phyloP scores from a whole-genome alignment of 2,797 vertebrate genomes.

The Antennarius maculatus region DNA sequence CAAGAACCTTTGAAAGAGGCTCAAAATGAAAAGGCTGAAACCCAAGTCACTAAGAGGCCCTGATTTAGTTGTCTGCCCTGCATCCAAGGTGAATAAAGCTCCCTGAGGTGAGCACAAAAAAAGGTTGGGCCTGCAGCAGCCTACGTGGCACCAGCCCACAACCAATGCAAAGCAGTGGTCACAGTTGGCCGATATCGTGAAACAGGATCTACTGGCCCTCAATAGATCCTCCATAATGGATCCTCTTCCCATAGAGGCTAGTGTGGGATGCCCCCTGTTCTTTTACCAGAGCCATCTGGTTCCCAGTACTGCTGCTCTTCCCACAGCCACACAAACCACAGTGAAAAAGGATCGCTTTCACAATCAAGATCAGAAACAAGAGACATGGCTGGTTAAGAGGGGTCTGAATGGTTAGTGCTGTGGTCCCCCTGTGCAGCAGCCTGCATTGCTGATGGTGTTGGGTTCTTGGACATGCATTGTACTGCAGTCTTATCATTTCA shows the following conservation, averaged over 20 bases:
- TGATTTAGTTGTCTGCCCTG: slow-evolving; percentile 70
- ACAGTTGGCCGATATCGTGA: slow-evolving; percentile 76
- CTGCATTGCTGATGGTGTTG: slow-evolving; percentile 62
- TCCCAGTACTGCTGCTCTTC: slow-evolving; percentile 68
- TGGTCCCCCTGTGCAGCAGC: slow-evolving; percentile 55
- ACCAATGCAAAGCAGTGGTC: slow-evolving; percentile 62
- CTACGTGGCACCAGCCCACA: slow-evolving; percentile 57
- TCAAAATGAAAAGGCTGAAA: slow-evolving; percentile 73
- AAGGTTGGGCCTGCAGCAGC: slow-evolving; percentile 44
- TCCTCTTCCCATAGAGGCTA: slow-evolving; percentile 66
- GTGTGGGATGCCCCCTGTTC: slow-evolving; percentile 70
- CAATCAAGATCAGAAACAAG: slow-evolving; percentile 68
- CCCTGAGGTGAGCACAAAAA: slow-evolving; percentile 70
- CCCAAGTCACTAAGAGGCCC: slow-evolving; percentile 69
- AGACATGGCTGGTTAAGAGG: slow-evolving; percentile 64
- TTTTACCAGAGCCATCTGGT: slow-evolving; percentile 75
- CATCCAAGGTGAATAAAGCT: slow-evolving; percentile 70
- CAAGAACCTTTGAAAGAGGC: slow-evolving; percentile 60
- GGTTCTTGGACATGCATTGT: slow-evolving; percentile 47
- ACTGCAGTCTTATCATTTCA: slow-evolving; percentile 41
- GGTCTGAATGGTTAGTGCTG: slow-evolving; percentile 55
- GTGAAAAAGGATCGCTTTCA: slow-evolving; percentile 75
- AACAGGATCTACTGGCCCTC: slow-evolving; percentile 76
- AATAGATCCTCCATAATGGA: slow-evolving; percentile 78
- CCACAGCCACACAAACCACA: slow-evolving; percentile 66